Percentiles rank a stretch among this genome's conserved stretches.
These are phyloP conservation scores for cat (Felis catus) DNA, from an alignment of 2,113 vertebrate species.

Conservation along the genomic window F.catus_Fca126_mat1.0 CM031418.1:137222501-137223000, in stretches of 20 bases:
- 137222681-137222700: not conserved
- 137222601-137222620: not conserved
- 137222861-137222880: not conserved
- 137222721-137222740: not conserved
- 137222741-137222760: not conserved
- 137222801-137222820: not conserved
- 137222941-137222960: accelerated
- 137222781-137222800: not conserved
- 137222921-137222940: not conserved
- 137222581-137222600: accelerated
- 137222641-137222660: not conserved
- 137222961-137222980: not conserved
- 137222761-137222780: not conserved
- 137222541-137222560: accelerated
- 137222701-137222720: not conserved
- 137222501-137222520: accelerated
- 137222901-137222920: not conserved
- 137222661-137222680: no score
- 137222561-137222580: not conserved
- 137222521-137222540: accelerated
- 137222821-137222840: not conserved
- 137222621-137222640: accelerated
- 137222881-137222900: not conserved
- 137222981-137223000: not conserved
- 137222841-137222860: not conserved